Evolutionary conservation across 37 sponge, comb jelly and placozoan genomes (phyloP), one percentile per base, ranked within the genome.

Genomic region (Ephydatia muelleri): DNA sequence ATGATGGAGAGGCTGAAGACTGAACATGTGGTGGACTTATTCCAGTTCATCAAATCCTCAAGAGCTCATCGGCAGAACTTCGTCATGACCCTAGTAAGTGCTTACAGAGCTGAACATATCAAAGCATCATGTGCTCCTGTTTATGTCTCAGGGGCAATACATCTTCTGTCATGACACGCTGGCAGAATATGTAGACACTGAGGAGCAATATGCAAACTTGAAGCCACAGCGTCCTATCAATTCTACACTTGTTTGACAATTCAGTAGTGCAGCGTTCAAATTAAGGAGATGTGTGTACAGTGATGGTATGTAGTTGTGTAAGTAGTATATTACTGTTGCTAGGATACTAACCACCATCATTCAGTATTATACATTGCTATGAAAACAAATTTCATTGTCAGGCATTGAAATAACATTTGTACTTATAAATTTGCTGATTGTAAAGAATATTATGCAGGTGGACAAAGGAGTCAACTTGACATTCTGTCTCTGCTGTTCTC

Each of bases 101-200:
- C 43, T 27, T 13, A n/a, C n/a, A n/a, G 57, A 57, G 6, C 43
- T 9, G 43, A 3, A 43, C 43, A 43, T 6, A 43, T 43, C 6
- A 3, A 43, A 9, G 43, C 43, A 43, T 6, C 43, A 3, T 9
- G 35, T 49, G 67, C 6, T 48, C 32, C 75, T 26, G 65, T 13
- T 67, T 37, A 68, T 37, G 14, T 13, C 11, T 5, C 72, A 89
- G 90, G 86, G 80, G 76, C 86, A 89, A 65, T 89, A 89, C 38
- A 69, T 80, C 31, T 85, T 81, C 65, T 85, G 85, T n/a, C 86
- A 89, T 48, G 86, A 89, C 49, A 39, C 76, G 33, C 68, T 89
- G 57, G 80, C 76, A 9, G 85, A 80, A 47, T 82, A 49, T 43
- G 57, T 78, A 19, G 79, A 88, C 25, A 77, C 73, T 0, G 35